These are phyloP conservation scores for Thecophora atra DNA, from an alignment of 2,888 invertebrate genomes.

Conservation along the genomic window DNA sequence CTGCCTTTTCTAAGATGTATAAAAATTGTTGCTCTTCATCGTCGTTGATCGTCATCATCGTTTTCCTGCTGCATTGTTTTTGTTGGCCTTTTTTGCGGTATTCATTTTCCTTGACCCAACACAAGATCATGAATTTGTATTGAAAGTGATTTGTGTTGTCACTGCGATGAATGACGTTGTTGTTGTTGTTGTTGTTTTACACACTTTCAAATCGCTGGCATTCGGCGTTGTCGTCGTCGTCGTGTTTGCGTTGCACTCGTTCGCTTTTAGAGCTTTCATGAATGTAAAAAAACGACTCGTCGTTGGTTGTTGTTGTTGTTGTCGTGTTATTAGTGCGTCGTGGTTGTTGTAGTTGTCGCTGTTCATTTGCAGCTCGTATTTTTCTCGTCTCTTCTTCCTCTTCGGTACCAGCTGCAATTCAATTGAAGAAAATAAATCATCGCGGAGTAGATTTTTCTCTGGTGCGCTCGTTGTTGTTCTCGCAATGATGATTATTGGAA, in stretches of 20 bases:
- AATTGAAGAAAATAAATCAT: neutral
- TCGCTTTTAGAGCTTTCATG: neutral
- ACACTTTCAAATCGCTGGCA: no score
- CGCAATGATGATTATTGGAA: neutral
- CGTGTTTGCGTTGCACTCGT: neutral
- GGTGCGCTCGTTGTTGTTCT: neutral
- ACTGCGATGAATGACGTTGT: neutral
- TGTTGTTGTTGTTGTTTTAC: conserved; percentile 1
- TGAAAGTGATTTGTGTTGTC: neutral
- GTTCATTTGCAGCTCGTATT: neutral
- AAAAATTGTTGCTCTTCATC: neutral
- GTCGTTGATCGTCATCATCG: neutral
- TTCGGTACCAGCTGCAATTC: neutral
- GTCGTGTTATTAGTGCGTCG: neutral
- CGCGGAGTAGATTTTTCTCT: neutral
- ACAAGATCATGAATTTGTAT: neutral
- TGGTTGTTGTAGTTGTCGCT: neutral
- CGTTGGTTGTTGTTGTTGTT: neutral
- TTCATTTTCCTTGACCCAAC: neutral
- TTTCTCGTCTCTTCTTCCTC: neutral
- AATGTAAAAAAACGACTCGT: neutral
- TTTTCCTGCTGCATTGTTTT: neutral
- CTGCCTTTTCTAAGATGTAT: no score
- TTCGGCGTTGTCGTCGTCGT: neutral
- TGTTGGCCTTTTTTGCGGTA: neutral